Conservation (phyloP, 1,140 invertebrate genomes). For the Dendroctonus valens region DNA sequence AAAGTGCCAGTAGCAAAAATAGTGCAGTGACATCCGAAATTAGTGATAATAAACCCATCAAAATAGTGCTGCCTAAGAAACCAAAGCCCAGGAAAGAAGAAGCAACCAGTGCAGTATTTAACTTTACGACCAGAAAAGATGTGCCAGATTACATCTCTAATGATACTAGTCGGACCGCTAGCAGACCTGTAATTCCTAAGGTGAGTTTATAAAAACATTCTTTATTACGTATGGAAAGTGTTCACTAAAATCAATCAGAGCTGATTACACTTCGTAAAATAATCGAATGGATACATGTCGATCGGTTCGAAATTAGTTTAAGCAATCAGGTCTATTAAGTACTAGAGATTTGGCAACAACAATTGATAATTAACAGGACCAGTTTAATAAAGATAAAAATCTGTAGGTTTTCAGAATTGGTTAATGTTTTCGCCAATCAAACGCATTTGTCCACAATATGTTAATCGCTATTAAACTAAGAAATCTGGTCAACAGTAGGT, state of each 20-base stretch:
- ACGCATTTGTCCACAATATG: no score
- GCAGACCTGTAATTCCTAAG: constrained; percentile 67
- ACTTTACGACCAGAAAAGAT: constrained; percentile 78
- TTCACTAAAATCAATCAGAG: neutral
- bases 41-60: constrained; percentile 19
- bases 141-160: constrained; percentile 89
- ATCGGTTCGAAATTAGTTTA: no score
- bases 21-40: constrained; percentile 2
- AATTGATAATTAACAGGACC: no score
- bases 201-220: constrained; percentile 51
- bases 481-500: no score
- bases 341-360: no score
- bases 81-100: constrained; percentile 38
- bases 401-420: no score
- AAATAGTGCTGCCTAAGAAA: constrained; percentile 37
- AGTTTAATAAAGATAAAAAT: no score
- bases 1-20: constrained; percentile 7
- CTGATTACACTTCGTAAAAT: neutral
- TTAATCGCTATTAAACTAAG: no score
- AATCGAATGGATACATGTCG: no score
- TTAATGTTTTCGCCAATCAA: no score
- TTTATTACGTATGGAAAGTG: neutral
- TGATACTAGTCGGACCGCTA: constrained; percentile 72
- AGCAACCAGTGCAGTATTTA: constrained; percentile 73
- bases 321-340: no score